Evolutionary conservation across 35 echinoderm and acorn worm genomes (phyloP).

Genomic region (Ophiothrix spiculata): DNA sequence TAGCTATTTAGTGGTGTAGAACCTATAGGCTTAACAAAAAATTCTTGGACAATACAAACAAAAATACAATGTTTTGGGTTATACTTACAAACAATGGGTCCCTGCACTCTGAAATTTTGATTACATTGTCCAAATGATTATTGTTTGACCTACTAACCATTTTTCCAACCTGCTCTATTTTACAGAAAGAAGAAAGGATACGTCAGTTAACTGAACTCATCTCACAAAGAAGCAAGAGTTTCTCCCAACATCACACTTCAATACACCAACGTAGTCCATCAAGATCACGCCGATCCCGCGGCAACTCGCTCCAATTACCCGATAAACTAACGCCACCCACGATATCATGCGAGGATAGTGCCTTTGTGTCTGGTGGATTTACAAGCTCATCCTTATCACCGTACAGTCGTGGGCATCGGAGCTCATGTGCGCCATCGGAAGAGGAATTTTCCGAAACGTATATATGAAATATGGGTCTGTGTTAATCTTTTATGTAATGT

Average conservation of each 20-base stretch:
- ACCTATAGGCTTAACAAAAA: too few relatives aligned
- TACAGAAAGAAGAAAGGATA: constrained; percentile 88
- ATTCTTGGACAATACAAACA: too few relatives aligned
- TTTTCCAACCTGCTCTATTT: not conserved
- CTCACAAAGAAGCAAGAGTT: constrained; percentile 49
- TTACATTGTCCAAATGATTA: too few relatives aligned
- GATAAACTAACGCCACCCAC: constrained; percentile 68
- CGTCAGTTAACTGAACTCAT: constrained; percentile 65
- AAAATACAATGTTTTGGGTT: too few relatives aligned
- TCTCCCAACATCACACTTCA: not conserved
- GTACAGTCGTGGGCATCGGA: constrained; percentile 35
- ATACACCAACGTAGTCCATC: constrained; percentile 25
- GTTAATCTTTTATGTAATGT: too few relatives aligned
- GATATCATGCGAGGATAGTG: constrained; percentile 91
- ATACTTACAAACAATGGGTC: too few relatives aligned
- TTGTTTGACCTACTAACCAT: not conserved
- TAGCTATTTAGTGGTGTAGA: too few relatives aligned
- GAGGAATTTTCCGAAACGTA: constrained; percentile 98
- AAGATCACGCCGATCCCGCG: constrained; percentile 43
- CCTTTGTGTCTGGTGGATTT: constrained; percentile 69
- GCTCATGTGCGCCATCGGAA: constrained; percentile 55
- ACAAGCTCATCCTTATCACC: constrained; percentile 48
- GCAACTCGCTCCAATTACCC: constrained; percentile 21
- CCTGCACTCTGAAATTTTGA: too few relatives aligned
- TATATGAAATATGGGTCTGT: constrained; percentile 46